Base-by-base conservation (phyloP, 1,140 invertebrate genomes). In the Bombus impatiens region DNA sequence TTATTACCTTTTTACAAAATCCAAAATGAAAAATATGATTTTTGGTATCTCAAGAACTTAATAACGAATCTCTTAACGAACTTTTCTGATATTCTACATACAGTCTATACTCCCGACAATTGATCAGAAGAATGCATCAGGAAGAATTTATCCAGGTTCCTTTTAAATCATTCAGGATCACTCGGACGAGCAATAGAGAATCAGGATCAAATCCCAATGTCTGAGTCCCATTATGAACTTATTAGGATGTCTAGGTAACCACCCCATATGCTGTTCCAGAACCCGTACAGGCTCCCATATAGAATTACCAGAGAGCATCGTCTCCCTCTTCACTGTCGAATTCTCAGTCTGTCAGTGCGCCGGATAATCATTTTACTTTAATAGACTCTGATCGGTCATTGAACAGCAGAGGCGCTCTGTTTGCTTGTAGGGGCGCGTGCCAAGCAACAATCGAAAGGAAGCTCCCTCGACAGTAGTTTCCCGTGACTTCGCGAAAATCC, bases 301-400 rank as follows among this genome's bases (percentile, higher is more conserved):
- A 91, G 88, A 93, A 84, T 93, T 93, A 93, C 92, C 65, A 25
- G 47, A 37, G 76, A 83, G 67, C 86, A 75, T 53, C 78, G 70
- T 82, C 82, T 87, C 82, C 57, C 47, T 82, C 79, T 67, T 67
- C 77, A 22, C 37, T 44, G 57, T 57, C 71, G 87, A 87, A 80
- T 83, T 70, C 68, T 72, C 75, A 79, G 83, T 72, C 88, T 71
- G 89, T 90, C 88, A 79, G 84, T 78, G 47, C 79, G 62, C 37
- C 81, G 74, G 86, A 91, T 91, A 88, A 89, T 91, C 90, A 91
- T 91, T 90, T 91, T 88, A 91, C 88, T 91, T 91, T 91, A 91
- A 91, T 91, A 90, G 88, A 91, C 86, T 82, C 44, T 35, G 86
- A 88, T 86, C 86, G 79, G n/a, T 75, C 84, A 87, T 91, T 91